Conservation (phyloP, 2,888 invertebrate species). For the Apamea monoglypha region DNA sequence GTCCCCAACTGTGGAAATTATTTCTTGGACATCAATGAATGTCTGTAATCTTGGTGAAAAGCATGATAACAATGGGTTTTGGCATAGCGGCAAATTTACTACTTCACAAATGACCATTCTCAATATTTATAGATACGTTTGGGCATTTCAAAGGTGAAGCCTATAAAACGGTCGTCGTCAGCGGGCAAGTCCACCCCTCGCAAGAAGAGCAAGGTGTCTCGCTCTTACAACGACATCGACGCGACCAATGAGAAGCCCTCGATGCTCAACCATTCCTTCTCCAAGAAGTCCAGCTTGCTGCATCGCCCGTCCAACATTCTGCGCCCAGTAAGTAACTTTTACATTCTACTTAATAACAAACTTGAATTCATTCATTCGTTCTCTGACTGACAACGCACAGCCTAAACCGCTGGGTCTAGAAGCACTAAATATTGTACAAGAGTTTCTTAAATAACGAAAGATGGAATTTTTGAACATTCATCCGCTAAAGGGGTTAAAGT, state of each 20-base stretch:
- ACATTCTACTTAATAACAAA: background rate
- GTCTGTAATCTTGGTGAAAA: background rate
- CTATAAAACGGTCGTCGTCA: slow-evolving; percentile 86
- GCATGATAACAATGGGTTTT: slow-evolving; percentile 37
- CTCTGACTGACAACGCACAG: background rate
- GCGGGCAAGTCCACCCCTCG: slow-evolving; percentile 83
- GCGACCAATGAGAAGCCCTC: slow-evolving; percentile 89
- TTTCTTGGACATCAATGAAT: background rate
- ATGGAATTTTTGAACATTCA: background rate
- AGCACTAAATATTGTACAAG: background rate
- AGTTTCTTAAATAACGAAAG: background rate
- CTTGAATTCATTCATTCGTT: background rate
- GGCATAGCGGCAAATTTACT: slow-evolving; percentile 31
- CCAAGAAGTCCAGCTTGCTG: slow-evolving; percentile 90
- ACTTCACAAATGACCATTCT: slow-evolving; percentile 67
- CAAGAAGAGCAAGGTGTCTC: slow-evolving; percentile 87
- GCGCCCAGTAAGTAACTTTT: slow-evolving; percentile 92
- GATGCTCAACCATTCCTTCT: slow-evolving; percentile 90
- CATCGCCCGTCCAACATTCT: slow-evolving; percentile 92
- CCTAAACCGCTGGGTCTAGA: background rate
- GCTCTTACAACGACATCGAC: slow-evolving; percentile 85
- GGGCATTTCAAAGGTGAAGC: slow-evolving; percentile 88
- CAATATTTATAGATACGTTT: slow-evolving; percentile 88
- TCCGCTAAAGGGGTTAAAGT: background rate
- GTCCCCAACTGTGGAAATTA: background rate